phyloP scores from a whole-genome alignment of 2,888 invertebrate genomes.

The Lysandra coridon region DNA sequence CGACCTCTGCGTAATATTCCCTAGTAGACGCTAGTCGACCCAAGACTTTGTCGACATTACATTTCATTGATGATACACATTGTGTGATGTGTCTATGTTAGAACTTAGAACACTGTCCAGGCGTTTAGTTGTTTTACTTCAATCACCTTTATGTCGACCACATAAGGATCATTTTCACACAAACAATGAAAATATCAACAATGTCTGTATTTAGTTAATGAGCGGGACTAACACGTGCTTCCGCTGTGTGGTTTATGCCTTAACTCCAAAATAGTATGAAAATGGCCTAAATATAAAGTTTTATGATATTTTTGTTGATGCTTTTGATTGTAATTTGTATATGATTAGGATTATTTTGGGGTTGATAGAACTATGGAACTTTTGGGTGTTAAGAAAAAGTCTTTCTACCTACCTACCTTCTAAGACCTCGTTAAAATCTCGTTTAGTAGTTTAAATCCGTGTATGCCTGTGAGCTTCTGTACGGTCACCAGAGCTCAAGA shows the following conservation, averaged over 20 bases:
- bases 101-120: not conserved
- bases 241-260: slow-evolving; percentile 10
- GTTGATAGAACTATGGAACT: not conserved
- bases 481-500: too few species aligned
- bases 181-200: not conserved
- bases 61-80: too few species aligned
- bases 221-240: slow-evolving; percentile 15
- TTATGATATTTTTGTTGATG: not conserved
- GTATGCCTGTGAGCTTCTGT: too few species aligned
- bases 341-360: not conserved
- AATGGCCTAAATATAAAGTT: not conserved
- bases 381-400: not conserved
- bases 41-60: too few species aligned
- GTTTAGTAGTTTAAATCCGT: too few species aligned
- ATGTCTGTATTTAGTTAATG: slow-evolving; percentile 13
- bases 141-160: not conserved
- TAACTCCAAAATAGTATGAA: not conserved
- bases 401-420: not conserved
- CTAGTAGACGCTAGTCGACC: too few species aligned
- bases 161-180: not conserved
- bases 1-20: too few species aligned
- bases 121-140: not conserved
- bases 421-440: not conserved
- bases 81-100: too few species aligned
- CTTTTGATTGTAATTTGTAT: not conserved